Base-by-base conservation (phyloP, 2,113 vertebrate species). In the Pleuronectes platessa region DNA sequence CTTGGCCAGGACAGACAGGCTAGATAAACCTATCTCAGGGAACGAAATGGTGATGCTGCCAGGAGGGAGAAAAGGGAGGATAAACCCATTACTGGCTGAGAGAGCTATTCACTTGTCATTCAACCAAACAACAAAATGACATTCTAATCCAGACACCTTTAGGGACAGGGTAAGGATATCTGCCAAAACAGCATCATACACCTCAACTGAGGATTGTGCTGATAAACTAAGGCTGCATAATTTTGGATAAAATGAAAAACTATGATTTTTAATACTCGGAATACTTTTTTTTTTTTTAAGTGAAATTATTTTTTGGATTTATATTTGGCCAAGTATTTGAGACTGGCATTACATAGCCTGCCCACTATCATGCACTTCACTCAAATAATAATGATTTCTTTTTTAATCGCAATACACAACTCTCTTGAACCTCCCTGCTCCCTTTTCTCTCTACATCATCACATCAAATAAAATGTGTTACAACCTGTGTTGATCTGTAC, bases 41-140 rank as follows among this genome's bases (percentile, higher is more conserved):
- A 87, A 89, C 80, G 64, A 80, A 87, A 86, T 77, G 81, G 76
- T 70, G 84, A 85, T 65, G 77, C 78, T 24, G 61, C 62, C 72
- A 74, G 67, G 58, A 83, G 31, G 6, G 6, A 31, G 74, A 58
- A 79, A 86, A 85, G 58, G 3, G 49, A 77, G 67, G 67, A 83
- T 87, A 86, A 91, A 76, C 83, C 86, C 60, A 88, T 89, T 86
- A 88, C 76, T 71, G 69, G 71, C 76, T 76, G 68, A 73, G 58
- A 86, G 77, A 72, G 74, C 68, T 72, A 76, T 88, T 86, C 76
- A 86, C 72, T 79, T 83, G 83, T 86, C 88, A 92, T 78, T 92
- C 86, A 90, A 68, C 59, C 79, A 60, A 66, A 84, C 66, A 85
- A 80, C 79, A 72, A 87, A 79, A 81, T 80, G 77, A 80, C 83